A percentile compares a stretch with the other conserved stretches of the same genome.
These are phyloP conservation scores for Sphaeramia orbicularis DNA, from an alignment of 2,797 vertebrate genomes.

Conservation along the genomic window DNA sequence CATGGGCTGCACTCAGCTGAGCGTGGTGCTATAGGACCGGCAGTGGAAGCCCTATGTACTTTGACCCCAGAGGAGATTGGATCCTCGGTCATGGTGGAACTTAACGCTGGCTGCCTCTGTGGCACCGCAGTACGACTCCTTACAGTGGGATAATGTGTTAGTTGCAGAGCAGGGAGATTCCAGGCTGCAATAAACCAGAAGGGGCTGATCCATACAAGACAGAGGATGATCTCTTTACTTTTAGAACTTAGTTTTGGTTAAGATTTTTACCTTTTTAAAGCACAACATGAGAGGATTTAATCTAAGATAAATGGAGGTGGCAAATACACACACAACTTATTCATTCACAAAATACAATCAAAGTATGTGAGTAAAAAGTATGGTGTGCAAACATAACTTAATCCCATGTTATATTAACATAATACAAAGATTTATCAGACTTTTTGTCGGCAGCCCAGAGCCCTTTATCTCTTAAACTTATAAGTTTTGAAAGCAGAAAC, in stretches of 20 bases:
- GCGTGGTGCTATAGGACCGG: conserved; percentile 71
- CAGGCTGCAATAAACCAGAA: conserved; percentile 36
- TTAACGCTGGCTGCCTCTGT: conserved; percentile 31
- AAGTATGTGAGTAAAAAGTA: no score
- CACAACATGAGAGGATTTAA: no score
- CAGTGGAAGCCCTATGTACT: conserved; percentile 80
- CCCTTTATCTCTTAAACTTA: no score
- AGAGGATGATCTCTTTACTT: conserved; percentile 40
- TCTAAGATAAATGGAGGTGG: no score
- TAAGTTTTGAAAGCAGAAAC: no score
- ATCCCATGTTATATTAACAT: no score
- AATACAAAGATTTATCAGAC: no score
- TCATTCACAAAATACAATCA: no score
- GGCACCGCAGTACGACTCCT: conserved; percentile 52
- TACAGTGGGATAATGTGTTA: conserved; percentile 58
- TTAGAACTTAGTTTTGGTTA: neutral
- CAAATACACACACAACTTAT: no score
- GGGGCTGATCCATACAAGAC: conserved; percentile 19
- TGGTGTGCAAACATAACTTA: no score
- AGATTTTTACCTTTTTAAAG: no score
- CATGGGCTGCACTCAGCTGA: conserved; percentile 65
- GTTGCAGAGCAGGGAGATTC: conserved; percentile 44
- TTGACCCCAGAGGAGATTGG: conserved; percentile 92
- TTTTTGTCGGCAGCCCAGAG: no score
- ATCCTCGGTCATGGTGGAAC: conserved; percentile 79